Evolutionary conservation across 1,140 invertebrate genomes (phyloP).

Genomic region (Sipha flava): DNA sequence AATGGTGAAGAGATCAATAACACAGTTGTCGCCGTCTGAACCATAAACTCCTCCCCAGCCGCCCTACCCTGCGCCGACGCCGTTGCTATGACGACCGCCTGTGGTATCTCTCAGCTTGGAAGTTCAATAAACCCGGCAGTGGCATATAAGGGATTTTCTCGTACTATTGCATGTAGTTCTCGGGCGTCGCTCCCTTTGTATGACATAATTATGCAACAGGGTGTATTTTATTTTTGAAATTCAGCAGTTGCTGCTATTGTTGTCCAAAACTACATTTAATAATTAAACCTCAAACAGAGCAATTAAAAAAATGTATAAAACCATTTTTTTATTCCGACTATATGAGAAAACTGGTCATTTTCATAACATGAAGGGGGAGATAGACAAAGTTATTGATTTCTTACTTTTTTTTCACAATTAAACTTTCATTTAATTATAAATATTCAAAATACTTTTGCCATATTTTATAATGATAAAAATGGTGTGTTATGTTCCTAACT

Average conservation of each 20-base stretch:
- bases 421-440: too few species aligned
- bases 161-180: background rate
- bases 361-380: too few species aligned
- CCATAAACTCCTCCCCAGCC: slow-evolving; percentile 15
- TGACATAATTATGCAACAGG: slow-evolving; percentile 6
- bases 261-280: too few species aligned
- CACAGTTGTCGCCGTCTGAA: slow-evolving; percentile 31
- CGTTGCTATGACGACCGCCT: slow-evolving; percentile 11
- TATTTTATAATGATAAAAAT: too few species aligned
- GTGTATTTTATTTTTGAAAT: background rate
- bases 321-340: too few species aligned
- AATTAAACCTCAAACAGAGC: too few species aligned
- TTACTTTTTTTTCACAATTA: too few species aligned
- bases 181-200: background rate
- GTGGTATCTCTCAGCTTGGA: background rate
- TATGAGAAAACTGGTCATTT: too few species aligned
- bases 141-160: background rate
- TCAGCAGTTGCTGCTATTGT: background rate
- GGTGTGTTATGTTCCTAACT: too few species aligned
- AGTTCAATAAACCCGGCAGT: slow-evolving; percentile 10
- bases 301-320: too few species aligned
- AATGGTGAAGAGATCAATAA: slow-evolving; percentile 32
- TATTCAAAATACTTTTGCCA: too few species aligned
- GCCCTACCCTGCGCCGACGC: background rate
- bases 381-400: too few species aligned